phyloP scores from a whole-genome alignment of 2,113 vertebrate species.

The Mus pahari region DNA sequence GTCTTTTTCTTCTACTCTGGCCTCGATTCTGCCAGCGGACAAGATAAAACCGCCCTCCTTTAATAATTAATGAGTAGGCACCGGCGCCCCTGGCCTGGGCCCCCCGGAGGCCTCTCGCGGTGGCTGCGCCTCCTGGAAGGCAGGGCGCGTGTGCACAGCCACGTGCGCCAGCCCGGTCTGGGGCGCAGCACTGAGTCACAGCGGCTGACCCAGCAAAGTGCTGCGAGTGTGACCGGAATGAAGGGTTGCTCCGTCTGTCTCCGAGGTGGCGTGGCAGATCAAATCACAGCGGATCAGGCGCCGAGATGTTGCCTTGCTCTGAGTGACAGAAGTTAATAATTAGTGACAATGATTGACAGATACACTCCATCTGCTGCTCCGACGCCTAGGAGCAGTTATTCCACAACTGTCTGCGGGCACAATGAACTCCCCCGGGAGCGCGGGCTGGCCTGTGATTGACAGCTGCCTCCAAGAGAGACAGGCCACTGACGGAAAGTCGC shows the following conservation, averaged over 20 bases:
- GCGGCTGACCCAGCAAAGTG: conserved; percentile 90
- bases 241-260: conserved; percentile 91
- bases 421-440: conserved; percentile 97
- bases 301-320: conserved; percentile 92
- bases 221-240: conserved; percentile 88
- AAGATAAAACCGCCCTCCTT: conserved; percentile 67
- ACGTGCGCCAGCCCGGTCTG: background rate
- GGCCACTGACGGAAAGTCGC: conserved; percentile 87
- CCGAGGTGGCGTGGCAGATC: conserved; percentile 92
- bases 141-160: background rate
- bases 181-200: conserved; percentile 86
- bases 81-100: background rate
- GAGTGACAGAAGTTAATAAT: conserved; percentile 99
- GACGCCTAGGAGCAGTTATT: conserved; percentile 95
- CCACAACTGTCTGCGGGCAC: conserved; percentile 95
- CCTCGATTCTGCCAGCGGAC: conserved; percentile 63
- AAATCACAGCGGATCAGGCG: conserved; percentile 91
- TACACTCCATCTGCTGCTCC: conserved; percentile 95
- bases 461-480: conserved; percentile 97
- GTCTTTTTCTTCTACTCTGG: conserved; percentile 17
- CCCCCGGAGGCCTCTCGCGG: background rate
- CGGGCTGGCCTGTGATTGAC: conserved; percentile 95
- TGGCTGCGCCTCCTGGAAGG: background rate
- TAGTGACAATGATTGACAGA: conserved; percentile 99
- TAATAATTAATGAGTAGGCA: conserved; percentile 52